A percentile compares a stretch with the other conserved stretches of the same genome.
phyloP scores from a whole-genome alignment of 2,888 invertebrate species.

The Latrodectus elegans region DNA sequence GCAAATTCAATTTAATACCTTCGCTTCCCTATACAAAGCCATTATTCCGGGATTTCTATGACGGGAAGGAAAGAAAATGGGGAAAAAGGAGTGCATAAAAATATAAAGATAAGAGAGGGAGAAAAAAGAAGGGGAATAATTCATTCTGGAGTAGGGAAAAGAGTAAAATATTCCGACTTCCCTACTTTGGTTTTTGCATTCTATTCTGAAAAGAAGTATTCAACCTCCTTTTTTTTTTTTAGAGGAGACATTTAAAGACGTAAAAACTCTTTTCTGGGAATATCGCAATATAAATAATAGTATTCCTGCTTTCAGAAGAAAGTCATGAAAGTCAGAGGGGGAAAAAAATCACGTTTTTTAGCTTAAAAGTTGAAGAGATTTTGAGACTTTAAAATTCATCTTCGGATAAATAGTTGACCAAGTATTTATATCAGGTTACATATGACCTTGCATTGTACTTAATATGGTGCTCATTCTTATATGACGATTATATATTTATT shows the following conservation, averaged over 20 bases:
- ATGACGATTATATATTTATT: too few species aligned
- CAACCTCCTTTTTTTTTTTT: background rate
- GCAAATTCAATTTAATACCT: constrained; percentile 57
- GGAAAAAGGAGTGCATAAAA: constrained; percentile 21
- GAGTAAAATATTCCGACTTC: constrained; percentile 2
- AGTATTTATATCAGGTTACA: too few species aligned
- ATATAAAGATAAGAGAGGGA: constrained; percentile 34
- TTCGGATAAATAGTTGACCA: too few species aligned
- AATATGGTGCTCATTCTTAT: too few species aligned
- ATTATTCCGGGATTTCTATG: constrained; percentile 9
- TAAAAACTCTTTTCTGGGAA: background rate
- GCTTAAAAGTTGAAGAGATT: background rate
- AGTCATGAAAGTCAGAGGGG: background rate
- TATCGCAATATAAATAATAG: constrained; percentile 1
- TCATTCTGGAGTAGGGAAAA: constrained; percentile 5
- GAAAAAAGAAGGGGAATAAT: constrained; percentile 40
- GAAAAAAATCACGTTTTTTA: background rate
- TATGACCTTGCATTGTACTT: too few species aligned
- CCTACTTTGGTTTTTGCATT: background rate
- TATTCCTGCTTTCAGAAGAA: background rate
- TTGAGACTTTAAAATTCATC: too few species aligned
- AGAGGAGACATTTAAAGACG: background rate
- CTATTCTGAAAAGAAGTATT: too few species aligned
- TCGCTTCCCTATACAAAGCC: background rate
- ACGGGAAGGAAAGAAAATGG: constrained; percentile 10